phyloP scores from a whole-genome alignment of 2,797 vertebrate genomes.

The Aphelocoma californica region DNA sequence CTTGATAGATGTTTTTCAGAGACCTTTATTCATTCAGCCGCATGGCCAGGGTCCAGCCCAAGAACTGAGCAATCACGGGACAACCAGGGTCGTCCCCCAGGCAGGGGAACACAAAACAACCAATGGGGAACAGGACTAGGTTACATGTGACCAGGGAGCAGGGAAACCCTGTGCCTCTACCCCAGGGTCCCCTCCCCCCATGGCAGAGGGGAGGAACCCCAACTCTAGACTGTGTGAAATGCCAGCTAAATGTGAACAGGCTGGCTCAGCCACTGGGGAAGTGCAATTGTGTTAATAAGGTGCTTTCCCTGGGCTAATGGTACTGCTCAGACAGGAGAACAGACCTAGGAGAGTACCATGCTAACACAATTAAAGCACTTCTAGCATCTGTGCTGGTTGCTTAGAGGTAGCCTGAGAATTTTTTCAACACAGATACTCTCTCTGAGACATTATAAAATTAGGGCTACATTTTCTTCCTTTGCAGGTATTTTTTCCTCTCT shows the following conservation, averaged over 20 bases:
- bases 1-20: no score
- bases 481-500: background rate
- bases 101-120: no score
- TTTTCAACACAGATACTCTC: background rate
- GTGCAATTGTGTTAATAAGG: background rate
- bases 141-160: no score
- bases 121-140: no score
- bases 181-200: no score
- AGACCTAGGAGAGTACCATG: background rate
- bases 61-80: no score
- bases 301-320: background rate
- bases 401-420: background rate
- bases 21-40: no score
- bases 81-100: no score
- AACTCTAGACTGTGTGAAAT: background rate
- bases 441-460: background rate
- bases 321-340: background rate
- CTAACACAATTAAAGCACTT: background rate
- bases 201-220: no score
- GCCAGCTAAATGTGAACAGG: background rate
- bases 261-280: background rate
- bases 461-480: background rate
- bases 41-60: no score
- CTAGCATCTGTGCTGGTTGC: background rate
- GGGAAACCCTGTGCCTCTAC: no score